Conservation (phyloP, 2,888 invertebrate genomes). For the Cheilosia vulpina region DNA sequence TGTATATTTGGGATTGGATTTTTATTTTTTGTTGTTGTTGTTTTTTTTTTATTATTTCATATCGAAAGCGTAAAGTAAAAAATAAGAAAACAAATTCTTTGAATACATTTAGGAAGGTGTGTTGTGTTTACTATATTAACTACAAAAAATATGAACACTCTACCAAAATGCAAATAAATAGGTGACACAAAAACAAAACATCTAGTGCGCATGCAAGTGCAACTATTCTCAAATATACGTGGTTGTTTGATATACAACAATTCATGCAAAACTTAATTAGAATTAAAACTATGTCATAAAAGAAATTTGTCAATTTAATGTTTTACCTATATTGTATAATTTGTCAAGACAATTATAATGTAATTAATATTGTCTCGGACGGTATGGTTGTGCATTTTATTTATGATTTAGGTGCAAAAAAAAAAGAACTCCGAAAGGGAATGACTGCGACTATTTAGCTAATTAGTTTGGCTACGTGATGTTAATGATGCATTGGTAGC, state of each 20-base stretch:
- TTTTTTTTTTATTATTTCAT: conserved; percentile 61
- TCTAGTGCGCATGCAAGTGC: conserved; percentile 68
- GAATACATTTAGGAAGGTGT: conserved; percentile 55
- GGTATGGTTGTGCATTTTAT: neutral
- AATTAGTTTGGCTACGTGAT: neutral
- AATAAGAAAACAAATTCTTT: conserved; percentile 53
- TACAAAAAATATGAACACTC: conserved; percentile 29
- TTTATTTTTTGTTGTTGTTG: conserved; percentile 36
- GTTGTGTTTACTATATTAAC: conserved; percentile 30
- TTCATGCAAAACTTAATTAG: conserved; percentile 66
- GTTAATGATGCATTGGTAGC: neutral
- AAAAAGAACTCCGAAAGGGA: neutral
- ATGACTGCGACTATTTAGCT: neutral
- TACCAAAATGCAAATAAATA: conserved; percentile 36
- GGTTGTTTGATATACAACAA: conserved; percentile 4
- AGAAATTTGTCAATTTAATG: neutral
- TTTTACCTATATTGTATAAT: too few relatives aligned
- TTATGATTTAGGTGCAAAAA: conserved; percentile 29
- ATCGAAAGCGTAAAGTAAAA: conserved; percentile 69
- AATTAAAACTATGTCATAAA: conserved; percentile 13
- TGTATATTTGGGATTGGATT: conserved; percentile 76
- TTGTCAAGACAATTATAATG: too few relatives aligned
- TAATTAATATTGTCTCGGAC: too few relatives aligned
- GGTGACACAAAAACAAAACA: conserved; percentile 10
- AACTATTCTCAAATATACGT: conserved; percentile 19